Conservation (phyloP, 2,888 invertebrate species). For the Ptycholaimellus sp. region DNA sequence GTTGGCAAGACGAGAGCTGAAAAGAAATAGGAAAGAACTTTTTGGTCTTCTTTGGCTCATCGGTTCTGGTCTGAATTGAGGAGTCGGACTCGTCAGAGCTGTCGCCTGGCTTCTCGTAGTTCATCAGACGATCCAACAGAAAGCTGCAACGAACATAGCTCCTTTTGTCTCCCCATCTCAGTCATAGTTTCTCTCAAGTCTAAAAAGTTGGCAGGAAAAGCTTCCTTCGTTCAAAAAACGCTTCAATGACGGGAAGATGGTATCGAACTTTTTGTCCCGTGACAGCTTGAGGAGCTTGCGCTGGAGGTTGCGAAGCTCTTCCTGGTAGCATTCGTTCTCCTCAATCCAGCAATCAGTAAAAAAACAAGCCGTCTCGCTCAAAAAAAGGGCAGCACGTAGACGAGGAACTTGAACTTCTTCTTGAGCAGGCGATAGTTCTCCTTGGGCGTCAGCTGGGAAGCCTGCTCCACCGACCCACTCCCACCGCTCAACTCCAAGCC, state of each 20-base stretch:
- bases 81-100: slow-evolving; percentile 55
- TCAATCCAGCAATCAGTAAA: slow-evolving; percentile 29
- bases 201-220: too few relatives aligned
- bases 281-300: slow-evolving; percentile 59
- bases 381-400: too few relatives aligned
- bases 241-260: too few relatives aligned
- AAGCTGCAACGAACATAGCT: slow-evolving; percentile 38
- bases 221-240: too few relatives aligned
- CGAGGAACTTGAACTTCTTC: slow-evolving; percentile 14
- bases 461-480: too few relatives aligned
- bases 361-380: neutral
- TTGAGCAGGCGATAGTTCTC: slow-evolving; percentile 13
- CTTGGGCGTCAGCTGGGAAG: slow-evolving; percentile 9
- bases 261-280: slow-evolving; percentile 45
- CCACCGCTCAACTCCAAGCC: too few relatives aligned
- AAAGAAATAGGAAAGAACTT: too few relatives aligned
- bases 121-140: slow-evolving; percentile 56
- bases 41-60: too few relatives aligned
- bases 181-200: too few relatives aligned
- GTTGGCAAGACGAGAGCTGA: too few relatives aligned
- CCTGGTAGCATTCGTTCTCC: slow-evolving; percentile 92
- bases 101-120: slow-evolving; percentile 60
- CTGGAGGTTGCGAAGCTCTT: slow-evolving; percentile 62
- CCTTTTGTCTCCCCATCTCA: too few relatives aligned
- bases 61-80: too few relatives aligned